Conservation (phyloP, 1,140 invertebrate genomes). For the Caerostris extrusa region DNA sequence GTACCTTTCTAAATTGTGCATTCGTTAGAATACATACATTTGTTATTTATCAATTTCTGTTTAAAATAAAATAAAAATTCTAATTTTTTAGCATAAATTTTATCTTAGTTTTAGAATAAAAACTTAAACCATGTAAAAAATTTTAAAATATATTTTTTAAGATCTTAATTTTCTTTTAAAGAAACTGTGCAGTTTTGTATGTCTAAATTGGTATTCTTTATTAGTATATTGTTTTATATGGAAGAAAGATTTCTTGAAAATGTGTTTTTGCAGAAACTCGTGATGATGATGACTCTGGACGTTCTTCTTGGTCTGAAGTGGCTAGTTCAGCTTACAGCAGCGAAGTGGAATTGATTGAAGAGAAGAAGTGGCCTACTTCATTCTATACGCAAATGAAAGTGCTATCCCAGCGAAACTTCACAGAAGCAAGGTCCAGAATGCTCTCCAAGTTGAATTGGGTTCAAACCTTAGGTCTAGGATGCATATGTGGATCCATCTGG, state of each 20-base stretch:
- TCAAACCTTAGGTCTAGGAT: constrained; percentile 88
- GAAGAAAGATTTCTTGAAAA: too few species aligned
- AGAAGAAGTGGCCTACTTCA: constrained; percentile 87
- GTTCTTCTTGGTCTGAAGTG: constrained; percentile 87
- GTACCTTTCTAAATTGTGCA: too few species aligned
- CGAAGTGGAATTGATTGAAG: constrained; percentile 79
- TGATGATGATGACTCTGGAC: constrained; percentile 85
- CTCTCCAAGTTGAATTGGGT: constrained; percentile 91
- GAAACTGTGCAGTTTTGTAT: constrained; percentile 55
- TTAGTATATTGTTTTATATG: too few species aligned
- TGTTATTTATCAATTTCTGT: too few species aligned
- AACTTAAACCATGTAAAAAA: too few species aligned
- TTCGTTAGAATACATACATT: too few species aligned
- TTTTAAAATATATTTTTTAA: not conserved
- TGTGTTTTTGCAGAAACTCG: constrained; percentile 48
- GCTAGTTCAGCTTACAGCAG: constrained; percentile 84
- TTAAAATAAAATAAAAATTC: too few species aligned
- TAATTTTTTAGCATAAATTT: too few species aligned
- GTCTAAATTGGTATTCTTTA: not conserved
- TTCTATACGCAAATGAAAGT: constrained; percentile 91
- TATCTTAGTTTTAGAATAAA: too few species aligned
- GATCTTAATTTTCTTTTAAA: not conserved
- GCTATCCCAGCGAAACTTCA: constrained; percentile 90
- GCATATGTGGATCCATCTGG: constrained; percentile 90
- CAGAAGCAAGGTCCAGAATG: constrained; percentile 89